Base-by-base conservation (phyloP, 1,140 invertebrate species). In the Nasonia vitripennis region DNA sequence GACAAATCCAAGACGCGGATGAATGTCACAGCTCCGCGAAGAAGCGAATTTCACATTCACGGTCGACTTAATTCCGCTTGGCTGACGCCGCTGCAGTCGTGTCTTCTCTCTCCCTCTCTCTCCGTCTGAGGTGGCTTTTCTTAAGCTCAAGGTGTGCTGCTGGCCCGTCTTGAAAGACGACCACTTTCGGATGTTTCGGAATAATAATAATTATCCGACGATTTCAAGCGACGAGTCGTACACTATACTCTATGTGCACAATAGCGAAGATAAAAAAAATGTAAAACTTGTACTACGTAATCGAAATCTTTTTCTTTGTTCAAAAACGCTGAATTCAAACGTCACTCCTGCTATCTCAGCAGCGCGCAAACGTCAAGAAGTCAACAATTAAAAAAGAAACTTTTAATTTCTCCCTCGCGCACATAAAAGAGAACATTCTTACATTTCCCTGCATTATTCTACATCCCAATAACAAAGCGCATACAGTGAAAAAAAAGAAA, bases 1-100 rank as follows among this genome's bases (percentile, higher is more conserved):
- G 88, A 89, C 87, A 85, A 91, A 90, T 88, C 83, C 83, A 88
- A 88, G 87, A 87, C 84, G 82, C 84, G 77, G 79, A 78, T 71
- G 68, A 84, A 83, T 62, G 82, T 83, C 74, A 83, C 20, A 70
- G 68, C 37, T 74, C 73, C 71, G 78, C 71, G 37, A 27, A 67
- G 41, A 67, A 31, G 31, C 78, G 74, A 74, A 62, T 81, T 87
- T 83, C 48, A 86, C 74, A 87, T 86, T 77, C 87, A 85, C 83
- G 84, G 85, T 81, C 86, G 84, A 86, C 86, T 88, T 84, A 84
- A 84, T 84, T 84, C 77, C 77, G 31, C 17, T 62, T 37, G 2
- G 48, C 10, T 55, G 55, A 34, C 11, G 45, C 3, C 11, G 23
- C 34, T 70, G 20, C 27, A 27, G 51, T 27, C 45, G 27, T 12